Base-by-base conservation (phyloP, 2,888 invertebrate genomes). In the Acanthopleura granulata region DNA sequence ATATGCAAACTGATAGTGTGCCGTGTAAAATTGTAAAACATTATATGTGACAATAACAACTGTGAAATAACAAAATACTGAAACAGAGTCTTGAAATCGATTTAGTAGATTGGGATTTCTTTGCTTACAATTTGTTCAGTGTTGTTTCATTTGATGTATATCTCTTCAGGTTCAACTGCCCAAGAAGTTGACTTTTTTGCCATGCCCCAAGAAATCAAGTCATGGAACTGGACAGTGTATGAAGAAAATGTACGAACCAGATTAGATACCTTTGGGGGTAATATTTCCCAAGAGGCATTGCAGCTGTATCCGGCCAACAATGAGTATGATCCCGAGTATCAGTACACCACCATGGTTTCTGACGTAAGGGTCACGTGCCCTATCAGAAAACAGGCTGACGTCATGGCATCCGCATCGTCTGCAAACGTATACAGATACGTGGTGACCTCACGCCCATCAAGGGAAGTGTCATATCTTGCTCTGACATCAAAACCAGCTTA, bases 341-440 rank as follows among this genome's bases (percentile, higher is more conserved):
- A 85, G 62, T 82, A 86, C 72, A 83, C 87, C 15, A 83, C 83
- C 57, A 86, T 88, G 87, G 85, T 85, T 4, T 83, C 86, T 12
- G 88, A 88, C 72, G 76, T 88, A 9, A 77, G 87, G 0, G 83
- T 82, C 30, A 83, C 82, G 11, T 88, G 87, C 78, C 87, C 87
- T 3, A 81, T 83, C 12, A 81, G 84, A 72, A 76, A 80, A 6
- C 72, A 87, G 72, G 76, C 84, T 0, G 57, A 79, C n/a, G 74
- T 81, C 0, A 78, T 84, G 1, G 74, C 81, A 1, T 72, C 72
- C 51, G 75, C 77, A 0, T 82, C 81, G 40, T 77, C 76, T 40
- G 80, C 83, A 51, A 78, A 81, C 1, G 82, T 87, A 0, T 86
- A 82, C 74, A 79, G 86, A 18, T 87, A 86, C 74, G 80, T 87